Evolutionary conservation across 2,113 vertebrate species (phyloP).

Genomic region (Nanorana parkeri): DNA sequence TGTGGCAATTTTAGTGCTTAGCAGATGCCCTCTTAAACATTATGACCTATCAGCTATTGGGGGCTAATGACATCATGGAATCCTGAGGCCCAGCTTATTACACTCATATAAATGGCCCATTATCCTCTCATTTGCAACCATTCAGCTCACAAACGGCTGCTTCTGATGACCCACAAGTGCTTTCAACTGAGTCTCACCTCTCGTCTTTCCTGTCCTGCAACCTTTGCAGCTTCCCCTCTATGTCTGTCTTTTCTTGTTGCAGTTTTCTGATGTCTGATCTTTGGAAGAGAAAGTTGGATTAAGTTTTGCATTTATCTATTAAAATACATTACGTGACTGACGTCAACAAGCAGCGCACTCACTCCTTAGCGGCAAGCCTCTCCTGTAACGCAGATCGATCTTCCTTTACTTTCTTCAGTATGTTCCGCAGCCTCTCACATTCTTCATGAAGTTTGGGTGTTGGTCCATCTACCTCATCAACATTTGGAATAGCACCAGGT

Average conservation of each 20-base stretch:
- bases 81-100: no score
- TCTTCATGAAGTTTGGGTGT: slow-evolving; percentile 61
- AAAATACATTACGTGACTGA: neutral
- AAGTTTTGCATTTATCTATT: neutral
- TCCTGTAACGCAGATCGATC: slow-evolving; percentile 74
- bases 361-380: slow-evolving; percentile 79
- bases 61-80: no score
- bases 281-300: slow-evolving; percentile 31
- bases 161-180: no score
- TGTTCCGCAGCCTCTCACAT: slow-evolving; percentile 63
- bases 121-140: no score
- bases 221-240: slow-evolving; percentile 69
- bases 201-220: slow-evolving; percentile 61
- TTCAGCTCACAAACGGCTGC: no score
- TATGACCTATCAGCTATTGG: no score
- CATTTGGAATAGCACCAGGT: neutral
- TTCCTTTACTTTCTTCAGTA: slow-evolving; percentile 70
- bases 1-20: no score
- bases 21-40: no score
- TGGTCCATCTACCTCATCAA: slow-evolving; percentile 40
- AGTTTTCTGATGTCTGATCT: slow-evolving; percentile 76
- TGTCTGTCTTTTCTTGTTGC: slow-evolving; percentile 69
- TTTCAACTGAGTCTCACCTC: slow-evolving; percentile 1
- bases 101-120: no score
- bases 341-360: slow-evolving; percentile 53